Evolutionary conservation across 2,888 invertebrate species (phyloP).

Genomic region (Enchytraeus crypticus): DNA sequence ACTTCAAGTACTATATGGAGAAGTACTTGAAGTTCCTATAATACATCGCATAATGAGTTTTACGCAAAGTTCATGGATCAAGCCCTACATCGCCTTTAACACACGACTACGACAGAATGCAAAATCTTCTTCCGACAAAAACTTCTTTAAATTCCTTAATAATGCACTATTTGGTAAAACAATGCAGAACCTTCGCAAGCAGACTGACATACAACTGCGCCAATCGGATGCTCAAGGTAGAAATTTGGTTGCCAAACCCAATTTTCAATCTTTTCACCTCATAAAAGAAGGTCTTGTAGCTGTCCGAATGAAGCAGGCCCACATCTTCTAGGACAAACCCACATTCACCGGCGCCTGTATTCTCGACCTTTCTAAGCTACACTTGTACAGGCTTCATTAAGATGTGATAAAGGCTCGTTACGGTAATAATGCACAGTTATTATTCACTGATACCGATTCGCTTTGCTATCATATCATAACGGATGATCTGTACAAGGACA

Average conservation of each 20-base stretch:
- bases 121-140: constrained; percentile 38
- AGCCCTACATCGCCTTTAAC: constrained; percentile 38
- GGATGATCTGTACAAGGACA: constrained; percentile 42
- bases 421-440: constrained; percentile 25
- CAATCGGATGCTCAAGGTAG: constrained; percentile 1
- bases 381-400: constrained; percentile 45
- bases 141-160: constrained; percentile 44
- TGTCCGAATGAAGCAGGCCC: constrained; percentile 32
- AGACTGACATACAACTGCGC: constrained; percentile 37
- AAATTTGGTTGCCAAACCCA: constrained; percentile 17
- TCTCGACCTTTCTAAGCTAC: constrained; percentile 42
- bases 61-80: constrained; percentile 36
- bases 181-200: constrained; percentile 48
- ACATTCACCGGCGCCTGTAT: constrained; percentile 44
- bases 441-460: constrained; percentile 38
- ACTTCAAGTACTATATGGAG: neutral
- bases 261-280: constrained; percentile 19
- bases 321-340: neutral
- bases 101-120: constrained; percentile 30
- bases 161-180: constrained; percentile 46
- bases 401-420: constrained; percentile 33
- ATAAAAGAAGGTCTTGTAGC: constrained; percentile 42
- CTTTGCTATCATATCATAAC: constrained; percentile 34
- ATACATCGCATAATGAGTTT: constrained; percentile 38
- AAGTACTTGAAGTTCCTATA: constrained; percentile 20